Percentiles rank a stretch among this genome's conserved stretches.
phyloP scores from a whole-genome alignment of 2,797 vertebrate species.

The Graptemys geographica region DNA sequence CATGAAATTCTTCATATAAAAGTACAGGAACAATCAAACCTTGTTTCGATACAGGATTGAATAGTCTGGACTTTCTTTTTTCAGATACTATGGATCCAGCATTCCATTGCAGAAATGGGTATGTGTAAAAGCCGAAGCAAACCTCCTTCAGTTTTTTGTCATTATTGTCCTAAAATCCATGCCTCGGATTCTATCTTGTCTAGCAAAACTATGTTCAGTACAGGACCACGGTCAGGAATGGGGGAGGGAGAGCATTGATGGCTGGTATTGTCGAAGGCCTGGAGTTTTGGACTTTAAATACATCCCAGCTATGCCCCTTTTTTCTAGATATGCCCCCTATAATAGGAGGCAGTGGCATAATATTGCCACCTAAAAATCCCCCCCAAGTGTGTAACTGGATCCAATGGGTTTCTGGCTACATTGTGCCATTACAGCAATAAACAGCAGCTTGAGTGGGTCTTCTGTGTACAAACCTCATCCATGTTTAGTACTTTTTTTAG shows the following conservation, averaged over 20 bases:
- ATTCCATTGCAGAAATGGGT: not conserved
- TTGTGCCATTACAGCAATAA: not conserved
- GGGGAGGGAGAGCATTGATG: not conserved
- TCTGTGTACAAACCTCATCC: not conserved
- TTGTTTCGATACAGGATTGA: not conserved
- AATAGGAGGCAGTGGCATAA: not conserved
- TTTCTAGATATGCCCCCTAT: not conserved
- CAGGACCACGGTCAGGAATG: not conserved
- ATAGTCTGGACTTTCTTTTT: not conserved
- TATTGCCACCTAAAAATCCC: not conserved
- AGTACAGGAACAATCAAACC: not conserved
- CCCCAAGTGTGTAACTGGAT: not conserved
- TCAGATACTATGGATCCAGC: too few species aligned
- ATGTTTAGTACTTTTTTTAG: not conserved
- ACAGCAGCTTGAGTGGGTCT: not conserved
- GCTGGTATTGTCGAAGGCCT: not conserved
- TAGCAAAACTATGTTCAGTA: not conserved
- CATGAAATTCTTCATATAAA: not conserved
- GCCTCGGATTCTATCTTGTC: not conserved
- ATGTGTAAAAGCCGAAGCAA: not conserved
- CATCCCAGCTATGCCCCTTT: not conserved
- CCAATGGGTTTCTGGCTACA: not conserved
- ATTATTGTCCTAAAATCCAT: not conserved
- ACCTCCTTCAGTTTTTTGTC: not conserved
- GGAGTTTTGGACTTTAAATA: not conserved